phyloP scores from a whole-genome alignment of 1,140 invertebrate genomes.

The Neodiprion lecontei region DNA sequence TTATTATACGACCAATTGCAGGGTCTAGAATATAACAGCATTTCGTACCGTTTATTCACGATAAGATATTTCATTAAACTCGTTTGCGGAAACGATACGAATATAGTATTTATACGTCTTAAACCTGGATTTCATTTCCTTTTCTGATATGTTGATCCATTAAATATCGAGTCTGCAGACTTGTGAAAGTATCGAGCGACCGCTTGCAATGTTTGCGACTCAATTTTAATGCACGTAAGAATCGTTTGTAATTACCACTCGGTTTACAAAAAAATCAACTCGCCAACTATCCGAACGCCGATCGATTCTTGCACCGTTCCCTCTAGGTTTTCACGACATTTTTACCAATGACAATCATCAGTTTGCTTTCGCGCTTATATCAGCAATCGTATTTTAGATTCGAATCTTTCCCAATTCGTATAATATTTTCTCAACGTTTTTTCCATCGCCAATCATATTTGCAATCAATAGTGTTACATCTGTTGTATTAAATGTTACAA shows the following conservation, averaged over 20 bases:
- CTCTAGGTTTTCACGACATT: not conserved
- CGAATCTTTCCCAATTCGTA: not conserved
- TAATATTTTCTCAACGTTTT: not conserved
- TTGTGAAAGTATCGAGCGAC: too few relatives aligned
- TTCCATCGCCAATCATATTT: not conserved
- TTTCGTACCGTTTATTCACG: not conserved
- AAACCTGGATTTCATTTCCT: too few relatives aligned
- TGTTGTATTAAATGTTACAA: too few relatives aligned
- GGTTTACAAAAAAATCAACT: too few relatives aligned
- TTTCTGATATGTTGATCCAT: too few relatives aligned
- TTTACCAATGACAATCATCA: not conserved
- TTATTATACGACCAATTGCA: not conserved
- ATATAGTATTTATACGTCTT: too few relatives aligned
- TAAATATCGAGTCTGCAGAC: too few relatives aligned
- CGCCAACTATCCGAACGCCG: not conserved
- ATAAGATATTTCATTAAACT: not conserved
- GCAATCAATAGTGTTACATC: not conserved
- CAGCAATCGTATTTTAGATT: not conserved
- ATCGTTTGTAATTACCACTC: too few relatives aligned
- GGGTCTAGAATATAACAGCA: not conserved
- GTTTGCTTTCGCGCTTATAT: not conserved
- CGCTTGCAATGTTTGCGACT: too few relatives aligned
- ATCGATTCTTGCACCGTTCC: not conserved
- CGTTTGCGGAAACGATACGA: too few relatives aligned
- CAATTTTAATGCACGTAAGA: too few relatives aligned